phyloP scores from a whole-genome alignment of 2,113 vertebrate species.

The Strix uralensis region DNA sequence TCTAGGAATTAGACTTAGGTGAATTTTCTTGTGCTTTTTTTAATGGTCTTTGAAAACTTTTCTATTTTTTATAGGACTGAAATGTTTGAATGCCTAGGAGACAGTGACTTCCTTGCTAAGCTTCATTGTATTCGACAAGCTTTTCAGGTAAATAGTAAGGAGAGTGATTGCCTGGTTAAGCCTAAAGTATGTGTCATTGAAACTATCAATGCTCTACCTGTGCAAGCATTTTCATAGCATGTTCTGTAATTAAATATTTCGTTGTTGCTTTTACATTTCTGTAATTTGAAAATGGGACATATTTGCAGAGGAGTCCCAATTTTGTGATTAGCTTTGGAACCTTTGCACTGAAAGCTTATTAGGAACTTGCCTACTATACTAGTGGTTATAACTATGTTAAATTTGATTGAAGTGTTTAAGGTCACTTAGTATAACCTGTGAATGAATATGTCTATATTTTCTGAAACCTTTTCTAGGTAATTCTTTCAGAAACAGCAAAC shows the following conservation, averaged over 20 bases:
- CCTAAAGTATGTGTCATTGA: not conserved
- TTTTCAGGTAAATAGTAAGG: slow-evolving; percentile 83
- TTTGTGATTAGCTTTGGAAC: not conserved
- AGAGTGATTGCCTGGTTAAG: not conserved
- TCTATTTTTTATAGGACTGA: slow-evolving; percentile 81
- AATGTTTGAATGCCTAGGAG: slow-evolving; percentile 89
- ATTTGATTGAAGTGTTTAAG: not conserved
- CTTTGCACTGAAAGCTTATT: not conserved
- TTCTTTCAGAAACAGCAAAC: slow-evolving; percentile 87
- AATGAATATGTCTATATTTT: not conserved
- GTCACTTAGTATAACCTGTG: not conserved
- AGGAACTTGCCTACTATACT: not conserved
- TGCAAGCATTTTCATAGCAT: not conserved
- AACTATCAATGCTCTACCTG: not conserved
- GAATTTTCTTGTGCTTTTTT: not conserved
- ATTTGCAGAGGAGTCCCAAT: not conserved
- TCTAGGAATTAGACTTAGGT: not conserved
- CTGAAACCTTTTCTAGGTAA: slow-evolving; percentile 76
- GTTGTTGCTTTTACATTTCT: not conserved
- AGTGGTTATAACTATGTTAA: not conserved
- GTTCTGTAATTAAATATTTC: not conserved
- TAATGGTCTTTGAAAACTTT: not conserved
- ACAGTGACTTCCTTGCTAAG: slow-evolving; percentile 94
- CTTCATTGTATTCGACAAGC: slow-evolving; percentile 94
- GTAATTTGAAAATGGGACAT: not conserved